phyloP scores from a whole-genome alignment of 1,140 invertebrate genomes.

The Ceratoteleas bidentatus region DNA sequence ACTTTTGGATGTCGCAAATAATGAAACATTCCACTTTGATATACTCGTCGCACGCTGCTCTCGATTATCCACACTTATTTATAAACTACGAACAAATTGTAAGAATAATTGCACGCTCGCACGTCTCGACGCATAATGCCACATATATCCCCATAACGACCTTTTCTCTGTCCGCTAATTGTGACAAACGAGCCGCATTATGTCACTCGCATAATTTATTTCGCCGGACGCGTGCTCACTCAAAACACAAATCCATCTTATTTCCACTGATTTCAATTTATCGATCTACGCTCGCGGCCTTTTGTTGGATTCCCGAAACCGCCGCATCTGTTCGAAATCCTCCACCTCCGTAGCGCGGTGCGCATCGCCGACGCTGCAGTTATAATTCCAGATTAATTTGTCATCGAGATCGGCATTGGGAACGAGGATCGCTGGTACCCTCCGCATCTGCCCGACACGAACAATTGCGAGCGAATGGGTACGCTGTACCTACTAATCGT shows the following conservation, averaged over 20 bases:
- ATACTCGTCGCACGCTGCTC: too few species aligned
- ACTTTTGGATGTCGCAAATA: too few species aligned
- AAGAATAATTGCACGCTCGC: too few species aligned
- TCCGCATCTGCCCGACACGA: constrained; percentile 57
- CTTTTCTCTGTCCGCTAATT: constrained; percentile 28
- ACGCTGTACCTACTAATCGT: constrained; percentile 35
- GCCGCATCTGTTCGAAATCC: constrained; percentile 58
- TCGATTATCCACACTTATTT: too few species aligned
- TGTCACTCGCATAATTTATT: constrained; percentile 38
- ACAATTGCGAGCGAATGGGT: constrained; percentile 49
- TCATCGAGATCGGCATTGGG: constrained; percentile 62
- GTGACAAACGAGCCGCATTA: constrained; percentile 45
- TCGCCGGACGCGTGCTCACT: constrained; percentile 23
- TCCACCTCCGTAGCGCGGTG: constrained; percentile 23
- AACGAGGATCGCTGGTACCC: constrained; percentile 47
- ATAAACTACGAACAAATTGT: too few species aligned
- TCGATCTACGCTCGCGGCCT: constrained; percentile 41
- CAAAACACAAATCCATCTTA: constrained; percentile 56
- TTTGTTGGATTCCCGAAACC: constrained; percentile 59
- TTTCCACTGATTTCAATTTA: constrained; percentile 51
- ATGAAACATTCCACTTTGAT: too few species aligned
- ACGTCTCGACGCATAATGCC: too few species aligned
- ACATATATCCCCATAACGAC: neutral
- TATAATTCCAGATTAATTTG: constrained; percentile 68
- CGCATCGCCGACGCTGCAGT: constrained; percentile 54